These are phyloP conservation scores for Athene cunicularia DNA, from an alignment of 2,113 vertebrate species.

Conservation along the genomic window DNA sequence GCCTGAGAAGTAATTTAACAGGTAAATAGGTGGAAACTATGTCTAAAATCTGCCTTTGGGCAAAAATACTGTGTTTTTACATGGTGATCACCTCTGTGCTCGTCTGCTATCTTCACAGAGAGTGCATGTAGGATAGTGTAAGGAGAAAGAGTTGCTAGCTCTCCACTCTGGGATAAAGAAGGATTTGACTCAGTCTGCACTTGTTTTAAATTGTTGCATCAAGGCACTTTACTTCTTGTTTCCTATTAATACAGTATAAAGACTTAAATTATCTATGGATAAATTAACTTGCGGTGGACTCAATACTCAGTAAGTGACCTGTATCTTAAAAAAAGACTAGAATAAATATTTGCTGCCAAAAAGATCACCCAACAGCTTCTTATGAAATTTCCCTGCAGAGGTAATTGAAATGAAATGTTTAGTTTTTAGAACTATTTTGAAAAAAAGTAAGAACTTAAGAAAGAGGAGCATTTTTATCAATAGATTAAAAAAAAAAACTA, in stretches of 20 bases:
- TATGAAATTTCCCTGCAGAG: background rate
- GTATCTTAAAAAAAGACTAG: background rate
- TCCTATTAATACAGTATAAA: background rate
- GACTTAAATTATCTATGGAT: background rate
- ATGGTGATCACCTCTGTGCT: background rate
- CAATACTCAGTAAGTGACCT: background rate
- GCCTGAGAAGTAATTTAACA: background rate
- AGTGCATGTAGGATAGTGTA: no score
- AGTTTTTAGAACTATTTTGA: background rate
- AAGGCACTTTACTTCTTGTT: background rate
- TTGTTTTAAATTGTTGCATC: background rate
- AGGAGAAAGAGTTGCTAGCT: background rate
- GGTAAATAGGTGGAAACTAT: background rate
- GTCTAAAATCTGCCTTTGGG: background rate
- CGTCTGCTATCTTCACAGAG: background rate
- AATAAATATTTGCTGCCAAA: background rate
- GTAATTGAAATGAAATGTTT: background rate
- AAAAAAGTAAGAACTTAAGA: background rate
- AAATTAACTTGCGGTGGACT: background rate
- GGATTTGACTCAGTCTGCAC: background rate
- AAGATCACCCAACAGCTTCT: background rate
- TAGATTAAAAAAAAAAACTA: background rate
- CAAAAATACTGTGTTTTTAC: background rate
- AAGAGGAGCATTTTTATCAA: background rate
- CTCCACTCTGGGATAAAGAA: background rate